phyloP scores from a whole-genome alignment of 2,797 vertebrate genomes.

The Corythornis leucogaster region DNA sequence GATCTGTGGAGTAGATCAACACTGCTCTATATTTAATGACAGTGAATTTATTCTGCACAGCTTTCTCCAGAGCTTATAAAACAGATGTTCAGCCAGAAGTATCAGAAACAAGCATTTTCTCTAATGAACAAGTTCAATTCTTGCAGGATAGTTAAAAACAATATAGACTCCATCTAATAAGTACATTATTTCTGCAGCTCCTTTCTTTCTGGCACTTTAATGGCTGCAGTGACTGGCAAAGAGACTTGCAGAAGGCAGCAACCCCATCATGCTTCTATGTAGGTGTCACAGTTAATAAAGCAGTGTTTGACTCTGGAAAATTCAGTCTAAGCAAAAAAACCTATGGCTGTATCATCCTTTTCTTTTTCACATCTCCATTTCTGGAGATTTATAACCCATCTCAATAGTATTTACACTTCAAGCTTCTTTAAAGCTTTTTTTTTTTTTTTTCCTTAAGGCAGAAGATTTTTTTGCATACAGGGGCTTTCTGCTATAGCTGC shows the following conservation, averaged over 20 bases:
- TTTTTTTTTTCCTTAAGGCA: neutral
- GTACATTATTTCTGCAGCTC: neutral
- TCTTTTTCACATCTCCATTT: neutral
- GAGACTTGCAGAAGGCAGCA: neutral
- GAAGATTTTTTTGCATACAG: neutral
- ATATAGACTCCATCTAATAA: neutral
- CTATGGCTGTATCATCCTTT: neutral
- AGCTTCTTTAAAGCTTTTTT: neutral
- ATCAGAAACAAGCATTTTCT: neutral
- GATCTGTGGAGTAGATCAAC: neutral
- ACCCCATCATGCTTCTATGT: neutral
- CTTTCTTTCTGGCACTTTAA: neutral
- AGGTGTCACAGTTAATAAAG: neutral
- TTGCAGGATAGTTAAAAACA: neutral
- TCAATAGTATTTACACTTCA: neutral
- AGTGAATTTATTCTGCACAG: conserved; percentile 1
- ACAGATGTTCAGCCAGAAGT: conserved; percentile 29
- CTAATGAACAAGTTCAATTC: neutral
- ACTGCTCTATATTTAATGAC: conserved; percentile 1
- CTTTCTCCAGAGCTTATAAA: conserved; percentile 29
- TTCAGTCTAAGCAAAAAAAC: neutral
- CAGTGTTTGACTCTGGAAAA: neutral
- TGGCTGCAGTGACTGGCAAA: neutral
- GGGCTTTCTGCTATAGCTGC: neutral
- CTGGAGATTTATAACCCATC: neutral